Base-by-base conservation (phyloP, 2,888 invertebrate genomes). In the Linnaemya tessellans region DNA sequence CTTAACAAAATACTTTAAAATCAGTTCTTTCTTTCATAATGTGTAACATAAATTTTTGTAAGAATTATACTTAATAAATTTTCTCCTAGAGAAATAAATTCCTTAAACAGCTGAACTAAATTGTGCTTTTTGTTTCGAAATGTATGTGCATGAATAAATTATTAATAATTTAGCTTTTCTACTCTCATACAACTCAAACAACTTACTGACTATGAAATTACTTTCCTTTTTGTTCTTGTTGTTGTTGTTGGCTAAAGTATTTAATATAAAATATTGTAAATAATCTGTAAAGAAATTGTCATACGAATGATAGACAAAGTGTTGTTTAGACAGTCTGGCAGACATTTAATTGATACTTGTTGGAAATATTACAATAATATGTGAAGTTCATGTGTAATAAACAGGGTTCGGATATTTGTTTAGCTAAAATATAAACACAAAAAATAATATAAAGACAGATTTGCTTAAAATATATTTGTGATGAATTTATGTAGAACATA, bases 1-100 rank as follows among this genome's bases (percentile, higher is more conserved):
- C 5, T 4, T 8, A 13, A 71, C 54, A 49, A 18, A 58, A n/a
- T 2, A 9, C 18, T 11, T 18, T 4, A 43, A 30, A 71, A 18
- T 58, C 30, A n/a, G 15, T 46, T 43, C 18, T 8, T 41, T 58
- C 56, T 70, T 25, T 70, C 11, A 41, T 25, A 41, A n/a, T 22
- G n/a, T 8, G 13, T 0, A 54, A 22, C 10, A 38, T 30, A 71
- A 71, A 71, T 71, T 58, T 58, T 71, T 71, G 13, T 18, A 43
- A 43, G 8, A 58, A 58, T 25, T 71, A 43, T 58, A 43, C 43
- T 58, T 18, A 43, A 71, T 56, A 71, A 18, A 9, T 56, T 71
- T 43, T n/a, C 41, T 9, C 11, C 1, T 13, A 41, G 15, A 46
- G 3, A 46, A 46, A 46, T 46, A n/a, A 46, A 46, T 46, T 5